Conservation (phyloP, 2,113 vertebrate species). For the Serinus canaria region DNA sequence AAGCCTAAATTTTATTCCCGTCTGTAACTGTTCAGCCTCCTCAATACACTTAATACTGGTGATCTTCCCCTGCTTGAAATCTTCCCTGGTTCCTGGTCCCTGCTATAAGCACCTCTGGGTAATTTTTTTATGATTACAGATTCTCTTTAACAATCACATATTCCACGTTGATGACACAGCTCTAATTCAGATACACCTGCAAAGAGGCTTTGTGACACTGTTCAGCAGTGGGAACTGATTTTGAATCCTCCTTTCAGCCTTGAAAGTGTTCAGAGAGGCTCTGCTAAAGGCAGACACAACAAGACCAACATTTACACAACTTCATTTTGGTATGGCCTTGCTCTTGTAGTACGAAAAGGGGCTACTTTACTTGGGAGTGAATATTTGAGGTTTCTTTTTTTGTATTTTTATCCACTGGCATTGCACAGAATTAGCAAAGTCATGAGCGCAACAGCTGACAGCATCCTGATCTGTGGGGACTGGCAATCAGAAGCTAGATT, state of each 20-base stretch:
- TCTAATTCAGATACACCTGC: background rate
- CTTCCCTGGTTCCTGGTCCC: background rate
- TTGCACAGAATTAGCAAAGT: background rate
- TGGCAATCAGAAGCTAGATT: background rate
- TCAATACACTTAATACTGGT: background rate
- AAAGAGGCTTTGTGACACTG: background rate
- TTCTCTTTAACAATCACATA: background rate
- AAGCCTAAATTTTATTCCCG: background rate
- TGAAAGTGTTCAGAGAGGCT: background rate
- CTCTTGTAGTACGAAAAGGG: background rate
- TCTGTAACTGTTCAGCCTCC: background rate
- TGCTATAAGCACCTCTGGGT: background rate
- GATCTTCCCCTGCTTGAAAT: background rate
- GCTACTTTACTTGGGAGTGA: background rate
- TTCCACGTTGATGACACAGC: background rate
- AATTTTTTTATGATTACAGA: background rate
- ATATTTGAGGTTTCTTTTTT: background rate
- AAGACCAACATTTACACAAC: background rate
- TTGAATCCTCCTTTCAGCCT: background rate
- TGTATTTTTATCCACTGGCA: background rate
- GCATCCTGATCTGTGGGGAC: fast-evolving
- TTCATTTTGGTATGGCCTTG: background rate
- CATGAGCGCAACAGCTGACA: background rate
- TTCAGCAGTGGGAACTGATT: background rate
- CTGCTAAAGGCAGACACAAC: background rate